Conservation (phyloP, 2,113 vertebrate species). For the Lichenostomus cassidix region DNA sequence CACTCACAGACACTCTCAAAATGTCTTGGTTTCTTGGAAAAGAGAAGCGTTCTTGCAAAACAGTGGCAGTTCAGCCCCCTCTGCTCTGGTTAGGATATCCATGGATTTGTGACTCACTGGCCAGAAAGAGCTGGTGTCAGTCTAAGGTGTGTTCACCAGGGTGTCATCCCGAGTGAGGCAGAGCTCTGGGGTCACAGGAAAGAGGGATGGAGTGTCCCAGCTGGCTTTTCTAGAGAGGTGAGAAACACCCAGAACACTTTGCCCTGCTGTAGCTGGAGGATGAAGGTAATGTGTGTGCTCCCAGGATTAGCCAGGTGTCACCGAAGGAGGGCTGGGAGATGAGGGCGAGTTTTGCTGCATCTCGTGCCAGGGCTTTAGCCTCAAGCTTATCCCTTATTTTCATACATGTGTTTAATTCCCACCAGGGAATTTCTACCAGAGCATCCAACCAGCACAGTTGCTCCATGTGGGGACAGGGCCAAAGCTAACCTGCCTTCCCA, state of each 20-base stretch:
- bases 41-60: background rate
- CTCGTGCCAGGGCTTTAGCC: background rate
- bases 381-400: slow-evolving; percentile 21
- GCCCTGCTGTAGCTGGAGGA: background rate
- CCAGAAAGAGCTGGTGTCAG: background rate
- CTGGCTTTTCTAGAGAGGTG: background rate
- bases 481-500: background rate
- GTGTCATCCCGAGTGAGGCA: background rate
- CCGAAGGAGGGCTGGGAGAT: background rate
- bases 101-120: background rate
- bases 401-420: background rate
- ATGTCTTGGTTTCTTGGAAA: background rate
- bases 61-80: background rate
- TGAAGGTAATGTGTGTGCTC: background rate
- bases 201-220: background rate
- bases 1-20: background rate
- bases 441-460: background rate
- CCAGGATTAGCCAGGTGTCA: background rate
- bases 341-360: slow-evolving; percentile 4
- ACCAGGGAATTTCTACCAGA: background rate
- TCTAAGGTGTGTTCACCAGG: background rate
- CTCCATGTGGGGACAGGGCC: background rate
- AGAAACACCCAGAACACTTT: background rate
- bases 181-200: background rate
- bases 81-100: background rate